Conservation (phyloP, 2,113 vertebrate genomes). For the Melospiza georgiana region DNA sequence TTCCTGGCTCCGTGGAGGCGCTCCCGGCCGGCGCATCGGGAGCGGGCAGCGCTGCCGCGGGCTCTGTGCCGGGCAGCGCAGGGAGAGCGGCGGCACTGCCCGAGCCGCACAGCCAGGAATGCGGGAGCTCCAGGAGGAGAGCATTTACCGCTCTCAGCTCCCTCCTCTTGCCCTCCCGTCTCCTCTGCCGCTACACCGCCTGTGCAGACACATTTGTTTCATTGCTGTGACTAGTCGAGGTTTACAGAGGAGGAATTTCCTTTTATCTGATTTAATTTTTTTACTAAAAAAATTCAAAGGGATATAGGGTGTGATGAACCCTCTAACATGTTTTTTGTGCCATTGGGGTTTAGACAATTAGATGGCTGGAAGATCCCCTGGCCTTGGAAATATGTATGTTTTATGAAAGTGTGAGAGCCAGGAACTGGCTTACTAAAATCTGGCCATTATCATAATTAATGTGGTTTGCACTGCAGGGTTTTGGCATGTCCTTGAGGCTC, state of each 20-base stretch:
- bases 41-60: background rate
- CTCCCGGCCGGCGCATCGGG: background rate
- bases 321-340: background rate
- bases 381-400: background rate
- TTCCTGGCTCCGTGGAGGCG: rapidly evolving
- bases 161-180: background rate
- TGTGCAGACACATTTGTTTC: background rate
- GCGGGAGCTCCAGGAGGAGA: background rate
- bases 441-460: conserved; percentile 11
- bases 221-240: background rate
- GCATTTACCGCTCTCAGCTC: background rate
- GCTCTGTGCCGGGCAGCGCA: background rate
- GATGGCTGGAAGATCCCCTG: background rate
- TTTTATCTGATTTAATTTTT: background rate
- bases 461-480: background rate
- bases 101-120: background rate
- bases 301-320: background rate
- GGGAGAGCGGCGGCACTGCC: background rate
- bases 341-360: background rate
- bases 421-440: conserved; percentile 14
- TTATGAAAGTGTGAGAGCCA: background rate
- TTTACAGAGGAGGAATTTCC: background rate
- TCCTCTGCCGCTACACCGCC: background rate
- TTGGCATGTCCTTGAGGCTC: background rate
- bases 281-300: background rate